Evolutionary conservation across 2,888 invertebrate genomes (phyloP).

Genomic region (Drosophila atroscutellata): DNA sequence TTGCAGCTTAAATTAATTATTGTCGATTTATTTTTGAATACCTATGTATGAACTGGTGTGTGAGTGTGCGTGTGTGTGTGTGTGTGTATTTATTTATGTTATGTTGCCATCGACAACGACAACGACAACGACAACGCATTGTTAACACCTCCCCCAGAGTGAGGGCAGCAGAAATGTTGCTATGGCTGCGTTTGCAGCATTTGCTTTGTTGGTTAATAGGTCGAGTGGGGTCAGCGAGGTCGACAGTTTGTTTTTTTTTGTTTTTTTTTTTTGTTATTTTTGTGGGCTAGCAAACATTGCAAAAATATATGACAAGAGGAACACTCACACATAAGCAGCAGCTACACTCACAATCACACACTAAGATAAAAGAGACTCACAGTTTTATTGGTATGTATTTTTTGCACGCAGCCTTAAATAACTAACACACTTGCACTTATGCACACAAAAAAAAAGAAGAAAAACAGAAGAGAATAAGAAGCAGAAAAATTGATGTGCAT

Average conservation of each 20-base stretch:
- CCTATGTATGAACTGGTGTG: background rate
- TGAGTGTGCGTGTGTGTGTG: too few relatives aligned
- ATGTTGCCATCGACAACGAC: slow-evolving; percentile 16
- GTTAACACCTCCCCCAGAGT: slow-evolving; percentile 42
- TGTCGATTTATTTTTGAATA: slow-evolving; percentile 51
- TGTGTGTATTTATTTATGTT: slow-evolving; percentile 3
- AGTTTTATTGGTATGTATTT: slow-evolving; percentile 1
- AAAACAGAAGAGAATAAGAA: background rate
- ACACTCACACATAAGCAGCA: slow-evolving; percentile 4
- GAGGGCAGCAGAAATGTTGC: slow-evolving; percentile 13
- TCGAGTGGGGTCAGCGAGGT: slow-evolving; percentile 19
- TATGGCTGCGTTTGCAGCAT: slow-evolving; percentile 6
- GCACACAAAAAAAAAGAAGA: background rate
- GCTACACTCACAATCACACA: background rate
- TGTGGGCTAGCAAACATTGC: background rate
- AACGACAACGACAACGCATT: slow-evolving; percentile 23
- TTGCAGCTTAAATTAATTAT: slow-evolving; percentile 43
- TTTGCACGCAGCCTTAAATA: slow-evolving; percentile 11
- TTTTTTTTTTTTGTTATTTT: background rate
- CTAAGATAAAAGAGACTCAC: slow-evolving; percentile 3
- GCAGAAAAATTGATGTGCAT: slow-evolving; percentile 2
- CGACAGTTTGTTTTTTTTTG: background rate
- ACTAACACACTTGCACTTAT: slow-evolving; percentile 28
- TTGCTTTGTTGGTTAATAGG: slow-evolving; percentile 7
- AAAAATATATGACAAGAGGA: slow-evolving; percentile 21